Conservation (phyloP, 2,888 invertebrate species). For the Ochropacha duplaris region DNA sequence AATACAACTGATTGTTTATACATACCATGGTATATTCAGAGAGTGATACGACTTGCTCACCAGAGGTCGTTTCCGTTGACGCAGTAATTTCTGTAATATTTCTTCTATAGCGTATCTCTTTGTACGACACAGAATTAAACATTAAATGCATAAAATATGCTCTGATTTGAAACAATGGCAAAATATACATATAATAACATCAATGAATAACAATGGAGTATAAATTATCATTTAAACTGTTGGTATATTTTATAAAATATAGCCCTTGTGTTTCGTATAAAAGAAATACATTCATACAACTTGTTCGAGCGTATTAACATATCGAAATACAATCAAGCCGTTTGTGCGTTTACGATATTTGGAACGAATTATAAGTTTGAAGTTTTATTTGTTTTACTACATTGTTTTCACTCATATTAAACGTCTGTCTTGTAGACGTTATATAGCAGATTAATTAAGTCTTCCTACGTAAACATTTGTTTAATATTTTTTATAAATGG, state of each 20-base stretch:
- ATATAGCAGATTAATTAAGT: no score
- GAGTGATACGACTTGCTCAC: slow-evolving; percentile 4
- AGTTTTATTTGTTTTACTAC: neutral
- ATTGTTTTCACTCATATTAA: neutral
- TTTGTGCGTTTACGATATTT: slow-evolving; percentile 3
- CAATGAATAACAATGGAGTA: slow-evolving; percentile 83
- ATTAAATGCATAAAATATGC: slow-evolving; percentile 83
- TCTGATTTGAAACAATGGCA: slow-evolving; percentile 83
- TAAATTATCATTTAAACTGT: slow-evolving; percentile 83
- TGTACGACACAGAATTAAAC: slow-evolving; percentile 59
- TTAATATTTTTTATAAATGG: no score
- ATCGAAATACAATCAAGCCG: slow-evolving; percentile 8
- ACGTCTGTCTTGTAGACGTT: neutral
- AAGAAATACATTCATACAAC: slow-evolving; percentile 53
- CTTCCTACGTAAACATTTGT: no score
- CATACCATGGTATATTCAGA: slow-evolving; percentile 15
- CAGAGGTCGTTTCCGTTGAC: neutral
- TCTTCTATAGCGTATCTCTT: slow-evolving; percentile 25
- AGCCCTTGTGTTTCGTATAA: slow-evolving; percentile 70
- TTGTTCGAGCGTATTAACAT: slow-evolving; percentile 55
- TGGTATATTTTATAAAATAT: slow-evolving; percentile 81
- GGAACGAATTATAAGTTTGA: neutral
- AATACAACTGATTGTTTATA: slow-evolving; percentile 5
- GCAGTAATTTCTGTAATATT: slow-evolving; percentile 1
- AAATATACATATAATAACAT: slow-evolving; percentile 84